These are phyloP conservation scores for Sturnus vulgaris DNA, from an alignment of 2,113 vertebrate genomes.

Conservation along the genomic window DNA sequence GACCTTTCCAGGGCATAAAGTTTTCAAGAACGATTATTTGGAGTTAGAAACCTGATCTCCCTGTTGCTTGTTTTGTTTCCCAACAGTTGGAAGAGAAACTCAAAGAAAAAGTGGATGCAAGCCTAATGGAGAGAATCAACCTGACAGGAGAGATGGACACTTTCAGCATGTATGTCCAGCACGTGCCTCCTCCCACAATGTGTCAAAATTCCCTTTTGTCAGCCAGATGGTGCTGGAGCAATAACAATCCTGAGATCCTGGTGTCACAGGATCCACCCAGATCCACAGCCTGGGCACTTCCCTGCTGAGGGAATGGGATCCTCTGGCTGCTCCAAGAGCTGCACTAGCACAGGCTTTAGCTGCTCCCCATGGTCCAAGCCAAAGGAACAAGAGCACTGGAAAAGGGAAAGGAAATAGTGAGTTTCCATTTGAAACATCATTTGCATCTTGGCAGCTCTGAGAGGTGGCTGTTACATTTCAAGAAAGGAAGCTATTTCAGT, in stretches of 20 bases:
- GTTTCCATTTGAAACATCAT: slow-evolving; percentile 30
- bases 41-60: not conserved
- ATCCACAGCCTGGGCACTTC: not conserved
- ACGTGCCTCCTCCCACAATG: not conserved
- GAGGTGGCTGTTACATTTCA: slow-evolving; percentile 51
- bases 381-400: slow-evolving; percentile 47
- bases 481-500: slow-evolving; percentile 49
- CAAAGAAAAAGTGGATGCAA: slow-evolving; percentile 93
- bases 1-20: not conserved
- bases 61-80: slow-evolving; percentile 14
- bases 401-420: slow-evolving; percentile 46
- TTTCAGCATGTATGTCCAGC: slow-evolving; percentile 89
- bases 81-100: slow-evolving; percentile 95
- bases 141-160: slow-evolving; percentile 97
- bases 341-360: not conserved
- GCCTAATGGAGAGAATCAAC: slow-evolving; percentile 90
- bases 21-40: not conserved
- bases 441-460: slow-evolving; percentile 58
- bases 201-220: not conserved
- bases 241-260: not conserved
- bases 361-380: not conserved
- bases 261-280: not conserved
- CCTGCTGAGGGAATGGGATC: not conserved
- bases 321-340: not conserved
- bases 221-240: slow-evolving; percentile 53